Percentiles rank a stretch among this genome's conserved stretches.
Conservation (phyloP, 2,888 invertebrate genomes). For the Dioctria rufipes region DNA sequence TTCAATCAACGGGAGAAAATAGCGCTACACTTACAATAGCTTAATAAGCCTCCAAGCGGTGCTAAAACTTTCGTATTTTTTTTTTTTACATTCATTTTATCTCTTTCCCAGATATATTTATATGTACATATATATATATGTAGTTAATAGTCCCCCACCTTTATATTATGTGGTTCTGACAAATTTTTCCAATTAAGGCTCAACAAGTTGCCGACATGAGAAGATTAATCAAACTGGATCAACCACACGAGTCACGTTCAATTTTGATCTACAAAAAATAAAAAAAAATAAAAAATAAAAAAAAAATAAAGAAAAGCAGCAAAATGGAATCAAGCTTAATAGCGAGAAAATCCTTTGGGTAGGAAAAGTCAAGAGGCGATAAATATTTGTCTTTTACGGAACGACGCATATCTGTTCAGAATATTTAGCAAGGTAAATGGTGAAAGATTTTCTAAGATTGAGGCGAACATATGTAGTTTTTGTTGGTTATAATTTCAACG, state of each 20-base stretch:
- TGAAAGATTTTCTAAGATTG: no score
- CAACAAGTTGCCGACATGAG: conserved; percentile 52
- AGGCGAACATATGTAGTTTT: no score
- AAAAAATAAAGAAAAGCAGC: not conserved
- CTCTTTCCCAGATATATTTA: not conserved
- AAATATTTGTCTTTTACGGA: conserved; percentile 3
- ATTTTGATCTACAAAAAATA: conserved; percentile 44
- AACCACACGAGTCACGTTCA: conserved; percentile 54
- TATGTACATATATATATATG: not conserved
- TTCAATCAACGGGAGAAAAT: not conserved
- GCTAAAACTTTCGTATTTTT: not conserved
- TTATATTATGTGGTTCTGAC: not conserved
- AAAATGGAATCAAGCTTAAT: not conserved
- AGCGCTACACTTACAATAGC: not conserved
- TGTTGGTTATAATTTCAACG: no score
- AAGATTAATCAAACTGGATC: conserved; percentile 55
- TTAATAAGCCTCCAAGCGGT: not conserved
- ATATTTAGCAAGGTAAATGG: not conserved
- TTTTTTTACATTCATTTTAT: not conserved
- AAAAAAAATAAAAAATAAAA: no score
- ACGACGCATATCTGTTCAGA: not conserved
- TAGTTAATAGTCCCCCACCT: not conserved
- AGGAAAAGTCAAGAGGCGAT: conserved; percentile 9
- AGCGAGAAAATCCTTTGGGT: conserved; percentile 1
- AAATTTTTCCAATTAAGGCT: conserved; percentile 55